phyloP scores from a whole-genome alignment of 2,113 vertebrate genomes.

The Cygnus atratus region DNA sequence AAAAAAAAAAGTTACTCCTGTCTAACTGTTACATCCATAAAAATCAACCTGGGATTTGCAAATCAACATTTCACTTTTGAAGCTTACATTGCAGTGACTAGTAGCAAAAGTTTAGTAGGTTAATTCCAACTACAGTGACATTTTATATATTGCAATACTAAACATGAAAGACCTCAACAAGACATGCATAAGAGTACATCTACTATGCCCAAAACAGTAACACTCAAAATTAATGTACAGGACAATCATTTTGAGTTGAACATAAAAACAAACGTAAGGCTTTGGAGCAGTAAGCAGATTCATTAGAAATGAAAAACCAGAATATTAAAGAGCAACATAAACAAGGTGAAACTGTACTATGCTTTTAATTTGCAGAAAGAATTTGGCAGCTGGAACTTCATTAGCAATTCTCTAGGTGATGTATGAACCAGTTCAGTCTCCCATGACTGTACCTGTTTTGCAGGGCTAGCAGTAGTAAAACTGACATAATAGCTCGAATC shows the following conservation, averaged over 20 bases:
- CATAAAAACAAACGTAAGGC: neutral
- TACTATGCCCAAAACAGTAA: neutral
- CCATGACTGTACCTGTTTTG: neutral
- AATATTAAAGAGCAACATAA: conserved; percentile 18
- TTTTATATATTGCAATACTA: neutral
- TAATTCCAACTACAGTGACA: neutral
- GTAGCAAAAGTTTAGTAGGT: neutral
- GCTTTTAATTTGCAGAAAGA: conserved; percentile 11
- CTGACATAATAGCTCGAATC: neutral
- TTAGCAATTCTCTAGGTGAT: neutral
- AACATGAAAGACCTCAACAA: neutral
- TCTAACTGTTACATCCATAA: neutral
- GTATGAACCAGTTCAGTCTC: neutral
- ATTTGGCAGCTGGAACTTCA: conserved; percentile 14
- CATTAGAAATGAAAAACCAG: conserved; percentile 29
- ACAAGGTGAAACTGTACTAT: neutral
- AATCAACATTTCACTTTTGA: neutral
- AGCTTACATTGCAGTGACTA: neutral
- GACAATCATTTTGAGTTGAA: neutral
- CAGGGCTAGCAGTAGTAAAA: neutral
- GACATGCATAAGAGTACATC: neutral
- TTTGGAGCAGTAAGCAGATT: neutral
- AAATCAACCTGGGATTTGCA: neutral
- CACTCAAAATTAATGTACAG: neutral
- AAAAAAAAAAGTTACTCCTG: neutral